Evolutionary conservation across 1,140 invertebrate species (phyloP).

Genomic region (Drosophila teissieri): DNA sequence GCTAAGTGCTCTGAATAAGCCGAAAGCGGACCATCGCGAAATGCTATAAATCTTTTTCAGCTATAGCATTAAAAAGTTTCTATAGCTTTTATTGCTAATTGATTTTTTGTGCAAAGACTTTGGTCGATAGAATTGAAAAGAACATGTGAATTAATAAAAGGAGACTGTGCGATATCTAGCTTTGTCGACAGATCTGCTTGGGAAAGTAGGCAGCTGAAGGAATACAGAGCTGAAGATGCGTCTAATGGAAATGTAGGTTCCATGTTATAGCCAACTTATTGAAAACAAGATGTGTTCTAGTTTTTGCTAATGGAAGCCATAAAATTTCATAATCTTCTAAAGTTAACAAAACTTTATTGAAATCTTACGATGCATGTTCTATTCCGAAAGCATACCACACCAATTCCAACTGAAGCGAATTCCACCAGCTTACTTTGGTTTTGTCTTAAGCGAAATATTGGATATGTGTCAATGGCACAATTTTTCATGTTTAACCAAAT

Average conservation of each 20-base stretch:
- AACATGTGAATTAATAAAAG: slow-evolving; percentile 24
- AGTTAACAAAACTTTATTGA: not conserved
- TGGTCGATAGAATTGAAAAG: slow-evolving; percentile 1
- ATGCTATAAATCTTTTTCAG: slow-evolving; percentile 55
- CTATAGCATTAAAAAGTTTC: slow-evolving; percentile 59
- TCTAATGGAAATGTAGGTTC: slow-evolving; percentile 8
- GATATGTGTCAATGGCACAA: slow-evolving; percentile 70
- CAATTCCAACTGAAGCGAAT: not conserved
- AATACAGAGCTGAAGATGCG: not conserved
- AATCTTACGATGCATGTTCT: not conserved
- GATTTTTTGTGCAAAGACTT: slow-evolving; percentile 39
- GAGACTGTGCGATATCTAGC: slow-evolving; percentile 9
- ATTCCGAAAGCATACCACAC: not conserved
- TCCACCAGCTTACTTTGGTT: not conserved
- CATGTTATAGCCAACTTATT: slow-evolving; percentile 6
- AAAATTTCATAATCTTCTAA: not conserved
- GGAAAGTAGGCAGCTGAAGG: slow-evolving; percentile 26
- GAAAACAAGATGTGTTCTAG: not conserved
- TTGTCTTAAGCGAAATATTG: slow-evolving; percentile 19
- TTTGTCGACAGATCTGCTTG: slow-evolving; percentile 22
- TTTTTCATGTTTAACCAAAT: slow-evolving; percentile 63
- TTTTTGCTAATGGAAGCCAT: not conserved
- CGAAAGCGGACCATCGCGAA: slow-evolving; percentile 40
- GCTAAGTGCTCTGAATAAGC: slow-evolving; percentile 37
- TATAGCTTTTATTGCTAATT: slow-evolving; percentile 47